Evolutionary conservation across 2,797 vertebrate genomes (phyloP).

Genomic region (Enteromius paludinosus): DNA sequence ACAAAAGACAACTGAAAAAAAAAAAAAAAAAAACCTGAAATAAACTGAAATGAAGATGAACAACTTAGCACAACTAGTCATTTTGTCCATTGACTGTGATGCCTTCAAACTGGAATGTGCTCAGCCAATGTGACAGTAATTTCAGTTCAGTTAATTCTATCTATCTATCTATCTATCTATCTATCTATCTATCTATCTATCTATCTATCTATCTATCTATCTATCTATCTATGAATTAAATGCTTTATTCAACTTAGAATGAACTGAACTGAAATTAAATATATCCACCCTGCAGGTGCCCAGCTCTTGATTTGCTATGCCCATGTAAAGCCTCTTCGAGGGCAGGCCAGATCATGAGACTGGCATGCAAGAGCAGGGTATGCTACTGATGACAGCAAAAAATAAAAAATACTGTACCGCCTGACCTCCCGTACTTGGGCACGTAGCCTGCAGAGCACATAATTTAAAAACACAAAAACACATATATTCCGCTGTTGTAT

Average conservation of each 20-base stretch:
- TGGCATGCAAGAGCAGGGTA: slow-evolving; percentile 33
- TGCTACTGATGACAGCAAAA: slow-evolving; percentile 11
- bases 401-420: slow-evolving; percentile 59
- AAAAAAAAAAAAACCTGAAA: background rate
- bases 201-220: background rate
- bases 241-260: slow-evolving; percentile 11
- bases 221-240: background rate
- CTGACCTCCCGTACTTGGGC: slow-evolving; percentile 54
- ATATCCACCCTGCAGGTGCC: background rate
- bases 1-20: background rate
- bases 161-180: background rate
- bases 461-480: slow-evolving; percentile 55
- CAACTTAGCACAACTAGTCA: background rate
- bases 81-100: slow-evolving; percentile 21
- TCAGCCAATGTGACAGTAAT: slow-evolving; percentile 28
- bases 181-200: too few species aligned
- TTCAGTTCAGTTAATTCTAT: slow-evolving; percentile 37
- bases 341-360: slow-evolving; percentile 30
- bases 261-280: slow-evolving; percentile 34
- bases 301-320: slow-evolving; percentile 33
- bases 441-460: slow-evolving; percentile 58
- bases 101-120: background rate
- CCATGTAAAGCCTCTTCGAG: slow-evolving; percentile 15
- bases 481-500: slow-evolving; percentile 15
- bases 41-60: background rate